A percentile compares a stretch with the other conserved stretches of the same genome.
Conservation (phyloP, 2,113 vertebrate species). For the Malurus elegans region DNA sequence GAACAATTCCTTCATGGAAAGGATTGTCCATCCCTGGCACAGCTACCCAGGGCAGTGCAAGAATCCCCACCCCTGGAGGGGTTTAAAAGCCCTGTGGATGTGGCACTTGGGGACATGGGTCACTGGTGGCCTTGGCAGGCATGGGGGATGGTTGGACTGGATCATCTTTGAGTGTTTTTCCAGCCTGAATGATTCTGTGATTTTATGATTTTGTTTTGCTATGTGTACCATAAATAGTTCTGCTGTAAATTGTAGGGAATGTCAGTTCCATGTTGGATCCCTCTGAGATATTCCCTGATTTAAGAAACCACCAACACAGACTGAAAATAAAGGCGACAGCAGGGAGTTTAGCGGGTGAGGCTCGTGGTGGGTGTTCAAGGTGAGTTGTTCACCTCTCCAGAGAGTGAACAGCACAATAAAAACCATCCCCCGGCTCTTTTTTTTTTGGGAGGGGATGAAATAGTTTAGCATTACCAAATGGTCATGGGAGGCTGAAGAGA, state of each 20-base stretch:
- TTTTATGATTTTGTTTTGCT: neutral
- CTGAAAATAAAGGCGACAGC: neutral
- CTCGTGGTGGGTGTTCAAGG: neutral
- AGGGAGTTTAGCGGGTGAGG: neutral
- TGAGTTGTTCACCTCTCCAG: neutral
- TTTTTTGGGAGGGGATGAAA: neutral
- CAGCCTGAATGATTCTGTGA: neutral
- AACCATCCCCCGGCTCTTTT: neutral
- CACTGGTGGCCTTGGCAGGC: neutral
- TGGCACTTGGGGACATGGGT: neutral
- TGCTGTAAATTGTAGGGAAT: neutral
- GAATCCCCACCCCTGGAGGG: accelerated
- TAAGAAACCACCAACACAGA: neutral
- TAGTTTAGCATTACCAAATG: neutral
- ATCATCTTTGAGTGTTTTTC: neutral
- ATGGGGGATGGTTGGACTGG: accelerated
- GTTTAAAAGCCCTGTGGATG: accelerated
- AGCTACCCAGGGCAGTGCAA: neutral
- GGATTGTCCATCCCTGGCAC: accelerated
- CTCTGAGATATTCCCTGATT: neutral
- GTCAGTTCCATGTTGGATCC: neutral
- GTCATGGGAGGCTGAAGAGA: neutral
- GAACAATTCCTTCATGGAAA: accelerated
- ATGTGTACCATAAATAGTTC: neutral
- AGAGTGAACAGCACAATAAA: neutral